Percentiles rank a stretch among this genome's conserved stretches.
phyloP scores from a whole-genome alignment of 2,113 vertebrate species.

The Rhombomys opimus region DNA sequence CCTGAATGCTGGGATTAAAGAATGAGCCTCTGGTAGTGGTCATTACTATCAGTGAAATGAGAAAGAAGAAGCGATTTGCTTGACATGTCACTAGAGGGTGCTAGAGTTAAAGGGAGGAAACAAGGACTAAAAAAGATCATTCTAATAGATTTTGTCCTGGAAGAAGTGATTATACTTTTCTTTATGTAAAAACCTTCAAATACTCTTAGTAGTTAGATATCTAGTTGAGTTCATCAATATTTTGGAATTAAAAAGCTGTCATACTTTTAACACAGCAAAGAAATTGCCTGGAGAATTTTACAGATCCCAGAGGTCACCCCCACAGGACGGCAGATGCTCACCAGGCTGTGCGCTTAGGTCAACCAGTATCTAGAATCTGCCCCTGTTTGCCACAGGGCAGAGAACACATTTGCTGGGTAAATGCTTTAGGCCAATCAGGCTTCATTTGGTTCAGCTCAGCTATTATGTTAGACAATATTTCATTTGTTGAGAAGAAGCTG shows the following conservation, averaged over 20 bases:
- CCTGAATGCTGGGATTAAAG: background rate
- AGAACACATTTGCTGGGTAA: background rate
- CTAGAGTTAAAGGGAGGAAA: conserved; percentile 69
- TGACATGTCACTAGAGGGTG: conserved; percentile 84
- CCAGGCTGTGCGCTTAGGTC: background rate
- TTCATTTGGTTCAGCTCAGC: conserved; percentile 27
- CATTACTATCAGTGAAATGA: background rate
- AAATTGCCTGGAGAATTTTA: background rate
- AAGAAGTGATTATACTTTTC: conserved; percentile 25
- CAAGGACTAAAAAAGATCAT: background rate
- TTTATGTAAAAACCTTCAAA: conserved; percentile 39
- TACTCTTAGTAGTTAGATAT: background rate
- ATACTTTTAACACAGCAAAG: background rate
- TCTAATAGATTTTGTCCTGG: background rate
- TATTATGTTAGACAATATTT: background rate
- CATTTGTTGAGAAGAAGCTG: conserved; percentile 35
- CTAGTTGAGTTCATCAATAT: background rate
- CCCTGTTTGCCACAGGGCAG: background rate
- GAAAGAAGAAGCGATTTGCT: background rate
- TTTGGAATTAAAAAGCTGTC: conserved; percentile 26
- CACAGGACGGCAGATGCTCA: accelerated
- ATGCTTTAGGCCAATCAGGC: background rate
- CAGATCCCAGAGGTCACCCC: background rate
- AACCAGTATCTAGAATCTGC: background rate
- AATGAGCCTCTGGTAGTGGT: background rate